Base-by-base conservation (phyloP, 1,140 invertebrate species). In the Procambarus clarkii region DNA sequence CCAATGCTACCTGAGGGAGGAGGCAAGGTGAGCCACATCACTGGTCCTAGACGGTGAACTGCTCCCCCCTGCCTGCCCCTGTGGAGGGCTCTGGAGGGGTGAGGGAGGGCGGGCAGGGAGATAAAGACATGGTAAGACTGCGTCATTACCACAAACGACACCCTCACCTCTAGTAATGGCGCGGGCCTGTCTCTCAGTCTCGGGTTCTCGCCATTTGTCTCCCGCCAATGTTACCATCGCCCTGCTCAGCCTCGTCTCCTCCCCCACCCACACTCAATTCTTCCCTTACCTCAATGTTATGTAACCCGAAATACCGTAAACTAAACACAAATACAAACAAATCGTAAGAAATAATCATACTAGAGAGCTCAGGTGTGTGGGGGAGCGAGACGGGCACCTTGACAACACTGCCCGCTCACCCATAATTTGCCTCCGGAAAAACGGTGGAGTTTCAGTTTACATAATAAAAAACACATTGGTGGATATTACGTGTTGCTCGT, bases 141-240 rank as follows among this genome's bases (percentile, higher is more conserved):
- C 15, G n/a, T 86, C 84, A 74, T 86, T 86, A 86, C 84, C 84
- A 86, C 60, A 85, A 85, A 76, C 69, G 34, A 86, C 69, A 74
- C 84, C 45, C 46, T 86, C 45, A 21, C 15, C 71, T 45, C 21
- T 48, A 81, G 79, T 81, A 81, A 81, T 81, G 79, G 79, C 79
- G 11, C 48, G 79, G 21, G 48, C 79, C 79, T 24, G 48, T 34
- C 50, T n/a, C 0, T 2, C n/a, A 8, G 18, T 21, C 21, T 81
- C 18, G 21, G 24, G 48, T 81, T 81, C 79, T 48, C 79, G 79
- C 79, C 79, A 81, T 81, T 81, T 81, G 79, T 81, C 48, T 81
- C 48, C 21, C 48, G 48, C 9, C 79, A 58, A 21, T 54, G 79
- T 81, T 81, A 48, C 79, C 79, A 81, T n/a, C 50, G 4, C 54